Evolutionary conservation across 1,140 invertebrate genomes (phyloP).

Genomic region (Ladona fulva): DNA sequence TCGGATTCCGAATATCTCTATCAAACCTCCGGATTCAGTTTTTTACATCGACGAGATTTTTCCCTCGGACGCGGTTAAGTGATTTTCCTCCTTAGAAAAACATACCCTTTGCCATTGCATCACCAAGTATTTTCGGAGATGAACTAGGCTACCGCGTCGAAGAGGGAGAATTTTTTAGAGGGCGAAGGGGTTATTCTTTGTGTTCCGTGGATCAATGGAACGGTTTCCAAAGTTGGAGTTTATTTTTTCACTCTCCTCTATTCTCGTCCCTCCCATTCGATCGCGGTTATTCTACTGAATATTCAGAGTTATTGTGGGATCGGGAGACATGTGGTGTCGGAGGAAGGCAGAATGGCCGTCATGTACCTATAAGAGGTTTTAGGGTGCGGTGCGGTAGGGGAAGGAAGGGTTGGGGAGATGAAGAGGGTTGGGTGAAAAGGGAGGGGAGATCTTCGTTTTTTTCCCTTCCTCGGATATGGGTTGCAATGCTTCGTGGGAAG

Average conservation of each 20-base stretch:
- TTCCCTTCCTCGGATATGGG: not conserved
- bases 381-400: not conserved
- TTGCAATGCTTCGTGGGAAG: too few species aligned
- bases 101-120: too few species aligned
- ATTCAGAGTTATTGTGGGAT: constrained; percentile 1
- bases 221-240: constrained; percentile 1
- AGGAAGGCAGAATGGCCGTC: not conserved
- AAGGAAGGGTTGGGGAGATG: not conserved
- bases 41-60: too few species aligned
- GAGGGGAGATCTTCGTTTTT: not conserved
- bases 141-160: not conserved
- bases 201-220: not conserved
- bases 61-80: too few species aligned
- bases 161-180: not conserved
- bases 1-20: too few species aligned
- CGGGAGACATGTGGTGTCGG: constrained; percentile 3
- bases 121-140: too few species aligned
- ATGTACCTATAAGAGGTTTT: constrained; percentile 2
- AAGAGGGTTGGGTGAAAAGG: not conserved
- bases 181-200: not conserved
- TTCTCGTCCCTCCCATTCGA: not conserved
- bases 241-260: not conserved
- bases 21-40: too few species aligned
- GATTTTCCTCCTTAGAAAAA: too few species aligned
- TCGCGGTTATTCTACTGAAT: constrained; percentile 5